Evolutionary conservation across 2,113 vertebrate species (phyloP), one percentile per base, ranked within the genome.

Genomic region (Sapayoa aenigma): DNA sequence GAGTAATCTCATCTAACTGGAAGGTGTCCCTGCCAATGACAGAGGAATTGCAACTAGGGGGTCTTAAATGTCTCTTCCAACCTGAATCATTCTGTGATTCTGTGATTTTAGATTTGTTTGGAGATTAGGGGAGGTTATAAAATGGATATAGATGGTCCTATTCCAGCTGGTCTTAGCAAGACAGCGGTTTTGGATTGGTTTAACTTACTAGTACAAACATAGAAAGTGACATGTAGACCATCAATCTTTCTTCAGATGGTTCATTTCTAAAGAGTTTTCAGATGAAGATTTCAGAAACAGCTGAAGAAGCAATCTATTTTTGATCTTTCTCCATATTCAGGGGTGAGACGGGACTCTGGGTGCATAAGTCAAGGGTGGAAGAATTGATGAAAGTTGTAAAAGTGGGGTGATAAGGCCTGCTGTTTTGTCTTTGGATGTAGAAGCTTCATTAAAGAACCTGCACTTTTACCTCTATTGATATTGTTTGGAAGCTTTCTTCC

Each of bases 301-400:
- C 2, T 37, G 15, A 39, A 75, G 25, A 81, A 84, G 12, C 9
- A 67, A 17, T 1, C 12, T 35, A 1, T 12, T 22, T 31, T 84
- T 0, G 0, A 5, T 60, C 19, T 76, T 69, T 58, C 20, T 81
- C 3, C 15, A n/a, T n/a, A n/a, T n/a, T n/a, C n/a, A n/a, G n/a
- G n/a, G n/a, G n/a, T n/a, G n/a, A n/a, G n/a, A n/a, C n/a, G n/a
- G n/a, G n/a, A n/a, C n/a, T n/a, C n/a, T n/a, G n/a, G n/a, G n/a
- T n/a, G n/a, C n/a, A n/a, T n/a, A n/a, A n/a, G n/a, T n/a, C n/a
- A n/a, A n/a, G n/a, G n/a, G n/a, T n/a, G n/a, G n/a, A n/a, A n/a
- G n/a, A n/a, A n/a, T n/a, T n/a, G n/a, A n/a, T n/a, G n/a, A n/a
- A n/a, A n/a, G n/a, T n/a, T n/a, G n/a, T n/a, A n/a, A n/a, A n/a